Evolutionary conservation across 2,888 invertebrate genomes (phyloP).

Genomic region (Tetropium fuscum): DNA sequence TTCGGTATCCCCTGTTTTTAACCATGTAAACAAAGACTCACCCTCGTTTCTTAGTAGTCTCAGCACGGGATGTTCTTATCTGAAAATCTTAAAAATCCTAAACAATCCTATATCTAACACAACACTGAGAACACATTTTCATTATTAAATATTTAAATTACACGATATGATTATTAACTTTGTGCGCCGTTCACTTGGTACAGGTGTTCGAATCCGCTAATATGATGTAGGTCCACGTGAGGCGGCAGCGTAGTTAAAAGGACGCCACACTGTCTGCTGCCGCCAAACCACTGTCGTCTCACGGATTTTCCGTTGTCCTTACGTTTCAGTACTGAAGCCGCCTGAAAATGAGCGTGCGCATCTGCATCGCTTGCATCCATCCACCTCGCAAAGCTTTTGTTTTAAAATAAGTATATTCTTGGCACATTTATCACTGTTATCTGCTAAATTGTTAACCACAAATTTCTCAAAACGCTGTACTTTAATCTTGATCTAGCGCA

Average conservation of each 20-base stretch:
- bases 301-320: slow-evolving; percentile 29
- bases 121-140: slow-evolving; percentile 21
- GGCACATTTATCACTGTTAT: background rate
- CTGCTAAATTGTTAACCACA: too few relatives aligned
- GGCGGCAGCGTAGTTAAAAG: slow-evolving; percentile 50
- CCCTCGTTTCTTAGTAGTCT: background rate
- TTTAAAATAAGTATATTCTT: slow-evolving; percentile 5
- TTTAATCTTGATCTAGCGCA: too few relatives aligned
- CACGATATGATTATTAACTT: slow-evolving; percentile 18
- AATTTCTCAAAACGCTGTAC: too few relatives aligned
- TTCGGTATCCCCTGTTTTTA: too few relatives aligned
- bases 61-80: background rate
- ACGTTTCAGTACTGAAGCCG: slow-evolving; percentile 23
- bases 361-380: slow-evolving; percentile 44
- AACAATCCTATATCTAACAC: slow-evolving; percentile 8
- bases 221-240: slow-evolving; percentile 47
- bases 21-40: slow-evolving; percentile 1
- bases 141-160: slow-evolving; percentile 5
- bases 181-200: slow-evolving; percentile 21
- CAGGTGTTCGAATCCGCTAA: slow-evolving; percentile 7
- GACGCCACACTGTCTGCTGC: slow-evolving; percentile 59
- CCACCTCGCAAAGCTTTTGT: slow-evolving; percentile 13
- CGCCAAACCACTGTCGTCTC: slow-evolving; percentile 55
- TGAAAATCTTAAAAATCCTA: slow-evolving; percentile 1
- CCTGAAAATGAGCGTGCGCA: slow-evolving; percentile 40